Evolutionary conservation across 2,888 invertebrate species (phyloP).

Genomic region (Eueremaeus valkanovi): DNA sequence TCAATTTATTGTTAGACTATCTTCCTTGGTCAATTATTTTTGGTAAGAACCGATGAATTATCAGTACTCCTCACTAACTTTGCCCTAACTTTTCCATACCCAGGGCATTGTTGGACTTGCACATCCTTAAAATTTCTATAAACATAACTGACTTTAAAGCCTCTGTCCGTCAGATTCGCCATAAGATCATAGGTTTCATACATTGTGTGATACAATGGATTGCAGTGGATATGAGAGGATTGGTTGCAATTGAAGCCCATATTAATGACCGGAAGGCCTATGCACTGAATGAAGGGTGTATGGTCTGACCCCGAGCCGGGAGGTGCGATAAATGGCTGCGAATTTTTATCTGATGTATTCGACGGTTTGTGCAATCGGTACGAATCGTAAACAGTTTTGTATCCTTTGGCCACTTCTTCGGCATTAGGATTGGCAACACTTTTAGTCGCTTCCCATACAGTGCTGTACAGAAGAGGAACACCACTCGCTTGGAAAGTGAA

Average conservation of each 20-base stretch:
- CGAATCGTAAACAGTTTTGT: background rate
- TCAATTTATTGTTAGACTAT: too few species aligned
- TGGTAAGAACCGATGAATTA: too few species aligned
- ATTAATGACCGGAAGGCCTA: background rate
- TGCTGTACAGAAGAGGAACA: slow-evolving; percentile 44
- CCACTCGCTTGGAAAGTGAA: slow-evolving; percentile 11
- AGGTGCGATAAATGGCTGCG: background rate
- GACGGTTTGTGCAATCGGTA: background rate
- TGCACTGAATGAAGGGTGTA: background rate
- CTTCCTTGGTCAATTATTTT: too few species aligned
- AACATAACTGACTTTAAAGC: slow-evolving; percentile 45
- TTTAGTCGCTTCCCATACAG: slow-evolving; percentile 48
- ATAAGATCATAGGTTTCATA: slow-evolving; percentile 53
- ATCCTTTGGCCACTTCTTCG: background rate
- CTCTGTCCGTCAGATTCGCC: slow-evolving; percentile 51
- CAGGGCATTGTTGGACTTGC: too few species aligned
- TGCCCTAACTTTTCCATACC: too few species aligned
- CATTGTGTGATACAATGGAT: slow-evolving; percentile 50
- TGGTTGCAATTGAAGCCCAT: background rate
- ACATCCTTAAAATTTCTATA: too few species aligned
- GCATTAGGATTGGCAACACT: slow-evolving; percentile 35
- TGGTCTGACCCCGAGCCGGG: background rate
- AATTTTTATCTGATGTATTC: too few species aligned
- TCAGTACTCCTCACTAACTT: too few species aligned
- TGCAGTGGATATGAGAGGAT: background rate